phyloP scores from a whole-genome alignment of 2,113 vertebrate species.

The Pimephales promelas region DNA sequence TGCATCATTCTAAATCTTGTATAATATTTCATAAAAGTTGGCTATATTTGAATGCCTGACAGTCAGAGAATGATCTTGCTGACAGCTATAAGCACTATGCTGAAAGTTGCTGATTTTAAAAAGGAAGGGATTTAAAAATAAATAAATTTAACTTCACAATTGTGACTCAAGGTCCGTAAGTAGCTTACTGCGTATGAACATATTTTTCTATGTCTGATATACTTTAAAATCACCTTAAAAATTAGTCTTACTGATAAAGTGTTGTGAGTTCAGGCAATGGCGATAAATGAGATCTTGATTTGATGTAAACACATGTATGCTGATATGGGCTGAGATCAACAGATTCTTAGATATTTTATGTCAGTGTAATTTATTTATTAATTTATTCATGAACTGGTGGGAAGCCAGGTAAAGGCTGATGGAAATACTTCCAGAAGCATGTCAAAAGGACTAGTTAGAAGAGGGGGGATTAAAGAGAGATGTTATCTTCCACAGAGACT shows the following conservation, averaged over 20 bases:
- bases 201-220: neutral
- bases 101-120: neutral
- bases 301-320: neutral
- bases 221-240: neutral
- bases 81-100: neutral
- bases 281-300: neutral
- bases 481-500: constrained; percentile 37
- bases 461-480: neutral
- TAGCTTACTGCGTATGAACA: neutral
- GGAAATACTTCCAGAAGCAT: constrained; percentile 20
- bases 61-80: neutral
- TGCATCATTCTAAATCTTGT: neutral
- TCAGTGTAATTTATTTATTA: constrained; percentile 1
- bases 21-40: neutral
- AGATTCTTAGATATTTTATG: constrained; percentile 21
- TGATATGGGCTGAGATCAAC: neutral
- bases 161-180: neutral
- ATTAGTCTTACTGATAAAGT: no score
- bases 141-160: neutral
- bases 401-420: neutral
- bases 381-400: constrained; percentile 34
- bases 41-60: neutral
- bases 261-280: neutral
- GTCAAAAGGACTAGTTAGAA: constrained; percentile 20
- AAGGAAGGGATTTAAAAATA: neutral